Evolutionary conservation across 2,113 vertebrate species (phyloP).

Genomic region (Passer montanus): DNA sequence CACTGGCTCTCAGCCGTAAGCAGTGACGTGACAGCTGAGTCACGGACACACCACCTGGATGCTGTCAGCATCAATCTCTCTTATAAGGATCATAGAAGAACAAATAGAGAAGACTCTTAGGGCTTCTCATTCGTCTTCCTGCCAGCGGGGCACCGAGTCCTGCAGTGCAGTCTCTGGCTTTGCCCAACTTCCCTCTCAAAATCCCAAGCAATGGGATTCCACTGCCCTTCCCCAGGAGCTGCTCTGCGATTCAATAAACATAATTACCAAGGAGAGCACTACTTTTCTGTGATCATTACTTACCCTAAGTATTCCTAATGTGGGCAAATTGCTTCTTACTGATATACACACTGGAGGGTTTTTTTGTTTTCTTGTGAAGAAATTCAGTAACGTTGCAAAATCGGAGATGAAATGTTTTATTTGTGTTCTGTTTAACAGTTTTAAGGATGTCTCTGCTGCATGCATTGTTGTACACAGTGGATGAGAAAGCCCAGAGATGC

Average conservation of each 20-base stretch:
- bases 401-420: neutral
- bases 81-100: conserved; percentile 60
- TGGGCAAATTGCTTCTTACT: neutral
- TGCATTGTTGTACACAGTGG: neutral
- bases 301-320: neutral
- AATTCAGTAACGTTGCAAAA: neutral
- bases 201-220: conserved; percentile 8
- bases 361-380: neutral
- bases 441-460: neutral
- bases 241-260: neutral
- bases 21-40: conserved; percentile 69
- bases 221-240: neutral
- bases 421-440: neutral
- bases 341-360: neutral
- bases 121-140: conserved; percentile 57
- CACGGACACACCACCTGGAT: conserved; percentile 61
- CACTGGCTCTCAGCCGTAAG: conserved; percentile 54
- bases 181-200: neutral
- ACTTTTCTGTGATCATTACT: neutral
- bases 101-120: conserved; percentile 44
- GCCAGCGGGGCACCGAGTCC: conserved; percentile 7
- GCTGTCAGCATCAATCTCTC: conserved; percentile 70
- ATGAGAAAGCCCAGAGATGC: neutral
- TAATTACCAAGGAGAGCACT: neutral
- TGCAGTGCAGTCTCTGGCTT: conserved; percentile 7